Percentiles rank a stretch among this genome's conserved stretches.
phyloP scores from a whole-genome alignment of 2,888 invertebrate species.

The Leptinotarsa tumamoca region DNA sequence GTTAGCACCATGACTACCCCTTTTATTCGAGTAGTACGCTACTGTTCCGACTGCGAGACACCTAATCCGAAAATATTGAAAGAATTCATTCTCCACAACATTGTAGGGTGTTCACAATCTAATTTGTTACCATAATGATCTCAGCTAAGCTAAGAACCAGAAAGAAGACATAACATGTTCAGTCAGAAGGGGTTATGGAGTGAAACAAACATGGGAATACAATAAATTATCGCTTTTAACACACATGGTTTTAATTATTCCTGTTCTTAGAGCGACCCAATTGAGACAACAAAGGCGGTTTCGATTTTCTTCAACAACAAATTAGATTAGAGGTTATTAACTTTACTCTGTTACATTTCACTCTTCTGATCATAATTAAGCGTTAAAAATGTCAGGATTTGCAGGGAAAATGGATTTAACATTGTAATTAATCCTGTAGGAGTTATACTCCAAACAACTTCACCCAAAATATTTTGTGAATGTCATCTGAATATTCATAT shows the following conservation, averaged over 20 bases:
- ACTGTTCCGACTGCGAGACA: neutral
- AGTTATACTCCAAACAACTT: too few species aligned
- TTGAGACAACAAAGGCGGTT: constrained; percentile 44
- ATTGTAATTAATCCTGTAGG: neutral
- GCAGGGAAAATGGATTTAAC: neutral
- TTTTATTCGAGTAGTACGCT: neutral
- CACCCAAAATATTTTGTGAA: too few species aligned
- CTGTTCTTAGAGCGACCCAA: constrained; percentile 34
- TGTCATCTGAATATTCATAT: too few species aligned
- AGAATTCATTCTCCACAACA: constrained; percentile 24
- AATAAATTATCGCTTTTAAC: constrained; percentile 44
- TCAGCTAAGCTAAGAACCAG: constrained; percentile 50
- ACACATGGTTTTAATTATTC: constrained; percentile 52
- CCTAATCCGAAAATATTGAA: neutral
- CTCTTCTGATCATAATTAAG: neutral
- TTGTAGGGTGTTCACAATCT: constrained; percentile 40
- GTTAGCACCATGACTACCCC: neutral
- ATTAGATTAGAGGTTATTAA: constrained; percentile 35
- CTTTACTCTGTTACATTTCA: constrained; percentile 6
- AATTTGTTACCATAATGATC: constrained; percentile 36
- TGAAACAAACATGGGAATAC: constrained; percentile 50
- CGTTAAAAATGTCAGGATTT: neutral
- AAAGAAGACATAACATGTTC: constrained; percentile 54
- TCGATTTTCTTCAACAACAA: constrained; percentile 38
- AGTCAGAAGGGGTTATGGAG: constrained; percentile 54